phyloP scores from a whole-genome alignment of 2,797 vertebrate genomes.

The Rousettus madagascariensis region DNA sequence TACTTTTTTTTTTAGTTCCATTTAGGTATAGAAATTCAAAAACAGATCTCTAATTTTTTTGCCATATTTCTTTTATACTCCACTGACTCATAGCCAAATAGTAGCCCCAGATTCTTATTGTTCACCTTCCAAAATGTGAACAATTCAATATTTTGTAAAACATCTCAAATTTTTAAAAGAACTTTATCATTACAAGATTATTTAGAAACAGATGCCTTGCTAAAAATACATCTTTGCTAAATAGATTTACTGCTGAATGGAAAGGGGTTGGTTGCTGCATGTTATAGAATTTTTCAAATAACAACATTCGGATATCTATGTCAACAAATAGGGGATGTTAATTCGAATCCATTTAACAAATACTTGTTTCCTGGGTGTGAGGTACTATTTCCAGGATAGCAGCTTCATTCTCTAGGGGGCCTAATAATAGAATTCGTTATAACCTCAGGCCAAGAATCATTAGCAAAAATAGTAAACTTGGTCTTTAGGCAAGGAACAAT shows the following conservation, averaged over 20 bases:
- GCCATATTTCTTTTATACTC: not conserved
- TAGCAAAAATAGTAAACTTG: slow-evolving; percentile 30
- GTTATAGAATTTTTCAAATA: slow-evolving; percentile 42
- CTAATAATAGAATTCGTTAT: not conserved
- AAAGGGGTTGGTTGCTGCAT: slow-evolving; percentile 14
- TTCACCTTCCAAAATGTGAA: not conserved
- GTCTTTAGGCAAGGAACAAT: not conserved
- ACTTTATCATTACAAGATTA: not conserved
- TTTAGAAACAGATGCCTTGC: not conserved
- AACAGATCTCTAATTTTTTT: not conserved
- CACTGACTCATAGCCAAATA: not conserved
- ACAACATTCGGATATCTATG: not conserved
- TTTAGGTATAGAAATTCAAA: slow-evolving; percentile 3
- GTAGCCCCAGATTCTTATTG: not conserved
- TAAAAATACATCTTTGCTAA: not conserved
- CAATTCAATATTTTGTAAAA: slow-evolving; percentile 20
- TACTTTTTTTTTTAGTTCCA: not conserved
- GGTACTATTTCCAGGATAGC: not conserved
- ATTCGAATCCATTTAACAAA: not conserved
- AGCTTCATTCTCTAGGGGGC: not conserved
- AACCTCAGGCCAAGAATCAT: not conserved
- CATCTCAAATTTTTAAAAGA: slow-evolving; percentile 8
- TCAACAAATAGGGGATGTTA: slow-evolving; percentile 3
- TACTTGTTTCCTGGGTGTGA: not conserved
- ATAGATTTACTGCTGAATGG: slow-evolving; percentile 2